A percentile compares a stretch with the other conserved stretches of the same genome.
Conservation (phyloP, 1,140 invertebrate genomes). For the Nasonia giraulti region DNA sequence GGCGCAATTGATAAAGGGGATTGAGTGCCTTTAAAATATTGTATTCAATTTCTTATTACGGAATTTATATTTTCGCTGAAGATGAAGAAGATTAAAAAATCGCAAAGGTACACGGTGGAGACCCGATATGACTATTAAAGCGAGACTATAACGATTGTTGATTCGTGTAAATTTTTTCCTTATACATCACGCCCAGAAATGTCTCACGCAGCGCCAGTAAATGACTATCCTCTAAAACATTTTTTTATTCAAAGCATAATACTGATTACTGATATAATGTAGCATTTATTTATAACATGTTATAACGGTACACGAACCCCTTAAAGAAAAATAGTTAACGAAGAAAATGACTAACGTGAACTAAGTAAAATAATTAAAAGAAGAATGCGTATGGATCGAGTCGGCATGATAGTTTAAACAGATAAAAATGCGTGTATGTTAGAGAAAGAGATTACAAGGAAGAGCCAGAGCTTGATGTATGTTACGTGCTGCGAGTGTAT, state of each 20-base stretch:
- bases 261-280: slow-evolving; percentile 1
- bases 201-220: background rate
- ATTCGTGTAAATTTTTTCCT: slow-evolving; percentile 51
- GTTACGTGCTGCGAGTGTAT: slow-evolving; percentile 45
- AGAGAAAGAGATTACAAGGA: background rate
- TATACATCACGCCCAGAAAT: slow-evolving; percentile 30
- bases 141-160: slow-evolving; percentile 44
- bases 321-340: slow-evolving; percentile 19
- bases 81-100: slow-evolving; percentile 24
- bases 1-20: slow-evolving; percentile 51
- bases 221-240: slow-evolving; percentile 27
- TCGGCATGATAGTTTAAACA: slow-evolving; percentile 33
- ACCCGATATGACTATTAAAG: slow-evolving; percentile 32
- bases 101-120: background rate
- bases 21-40: slow-evolving; percentile 53
- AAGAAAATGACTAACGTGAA: slow-evolving; percentile 26
- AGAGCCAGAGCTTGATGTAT: slow-evolving; percentile 37
- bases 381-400: slow-evolving; percentile 33
- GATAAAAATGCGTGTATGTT: slow-evolving; percentile 22
- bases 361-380: slow-evolving; percentile 43
- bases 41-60: slow-evolving; percentile 52
- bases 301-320: slow-evolving; percentile 35
- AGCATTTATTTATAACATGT: slow-evolving; percentile 21
- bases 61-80: slow-evolving; percentile 53
- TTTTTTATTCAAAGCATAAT: slow-evolving; percentile 38